phyloP scores from a whole-genome alignment of 2,113 vertebrate genomes.

The Emydocephalus ijimae region DNA sequence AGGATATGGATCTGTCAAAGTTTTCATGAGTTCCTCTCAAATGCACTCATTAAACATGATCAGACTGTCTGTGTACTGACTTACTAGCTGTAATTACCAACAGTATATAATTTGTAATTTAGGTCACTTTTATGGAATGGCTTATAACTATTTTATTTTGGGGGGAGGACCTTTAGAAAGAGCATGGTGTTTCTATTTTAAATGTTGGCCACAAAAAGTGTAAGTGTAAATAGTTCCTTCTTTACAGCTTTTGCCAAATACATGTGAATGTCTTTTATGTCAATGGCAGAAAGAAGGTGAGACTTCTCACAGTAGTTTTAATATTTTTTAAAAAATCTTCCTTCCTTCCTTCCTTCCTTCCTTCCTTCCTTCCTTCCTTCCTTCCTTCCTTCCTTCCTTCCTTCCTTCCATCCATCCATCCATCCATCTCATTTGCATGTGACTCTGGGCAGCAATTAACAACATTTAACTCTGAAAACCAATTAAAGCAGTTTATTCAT shows the following conservation, averaged over 20 bases:
- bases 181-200: background rate
- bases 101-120: background rate
- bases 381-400: background rate
- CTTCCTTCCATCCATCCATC: accelerated
- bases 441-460: background rate
- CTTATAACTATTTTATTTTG: background rate
- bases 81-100: background rate
- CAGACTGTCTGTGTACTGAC: background rate
- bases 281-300: background rate
- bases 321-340: background rate
- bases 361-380: background rate
- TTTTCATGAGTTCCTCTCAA: background rate
- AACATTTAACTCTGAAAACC: background rate
- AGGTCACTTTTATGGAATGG: constrained; percentile 9
- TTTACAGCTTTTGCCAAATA: background rate
- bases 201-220: constrained; percentile 6
- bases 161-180: background rate
- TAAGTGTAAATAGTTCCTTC: background rate
- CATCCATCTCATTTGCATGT: background rate
- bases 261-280: background rate
- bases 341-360: background rate
- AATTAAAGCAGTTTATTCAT: background rate
- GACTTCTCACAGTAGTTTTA: constrained; percentile 3
- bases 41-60: background rate
- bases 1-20: background rate